Conservation (phyloP, 2,797 vertebrate genomes). For the Loriculus beryllinus region DNA sequence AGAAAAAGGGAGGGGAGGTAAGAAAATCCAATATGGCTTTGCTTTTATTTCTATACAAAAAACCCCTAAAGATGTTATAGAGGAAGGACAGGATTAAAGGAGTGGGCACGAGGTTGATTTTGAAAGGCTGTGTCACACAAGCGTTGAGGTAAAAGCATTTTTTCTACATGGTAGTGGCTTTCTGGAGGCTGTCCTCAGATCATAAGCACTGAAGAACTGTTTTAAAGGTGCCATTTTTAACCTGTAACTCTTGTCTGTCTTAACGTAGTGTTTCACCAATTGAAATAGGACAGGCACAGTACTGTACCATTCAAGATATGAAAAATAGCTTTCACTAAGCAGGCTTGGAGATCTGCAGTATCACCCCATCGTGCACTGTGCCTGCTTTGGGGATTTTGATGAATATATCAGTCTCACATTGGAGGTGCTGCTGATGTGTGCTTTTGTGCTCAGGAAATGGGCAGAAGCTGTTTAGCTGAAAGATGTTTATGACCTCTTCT, state of each 20-base stretch:
- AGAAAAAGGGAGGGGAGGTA: background rate
- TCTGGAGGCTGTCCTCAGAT: background rate
- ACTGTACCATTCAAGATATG: background rate
- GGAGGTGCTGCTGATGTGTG: background rate
- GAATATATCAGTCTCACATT: background rate
- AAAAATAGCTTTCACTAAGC: background rate
- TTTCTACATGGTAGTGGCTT: background rate
- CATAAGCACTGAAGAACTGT: background rate
- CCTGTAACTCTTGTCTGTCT: background rate
- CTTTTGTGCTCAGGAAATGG: slow-evolving; percentile 3
- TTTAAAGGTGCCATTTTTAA: background rate
- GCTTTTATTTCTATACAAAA: background rate
- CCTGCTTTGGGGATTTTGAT: background rate
- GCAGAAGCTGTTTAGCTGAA: slow-evolving; percentile 45
- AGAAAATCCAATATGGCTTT: background rate
- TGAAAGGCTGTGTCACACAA: background rate
- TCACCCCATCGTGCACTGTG: background rate
- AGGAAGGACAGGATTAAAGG: background rate
- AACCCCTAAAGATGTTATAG: background rate
- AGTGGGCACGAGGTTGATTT: background rate
- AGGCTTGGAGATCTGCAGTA: background rate
- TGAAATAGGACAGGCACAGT: background rate
- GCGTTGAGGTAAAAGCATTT: background rate
- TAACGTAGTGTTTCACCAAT: rapidly evolving
- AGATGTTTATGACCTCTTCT: slow-evolving; percentile 51